Evolutionary conservation across 2,888 invertebrate genomes (phyloP).

Genomic region (Pardosa pseudoannulata): DNA sequence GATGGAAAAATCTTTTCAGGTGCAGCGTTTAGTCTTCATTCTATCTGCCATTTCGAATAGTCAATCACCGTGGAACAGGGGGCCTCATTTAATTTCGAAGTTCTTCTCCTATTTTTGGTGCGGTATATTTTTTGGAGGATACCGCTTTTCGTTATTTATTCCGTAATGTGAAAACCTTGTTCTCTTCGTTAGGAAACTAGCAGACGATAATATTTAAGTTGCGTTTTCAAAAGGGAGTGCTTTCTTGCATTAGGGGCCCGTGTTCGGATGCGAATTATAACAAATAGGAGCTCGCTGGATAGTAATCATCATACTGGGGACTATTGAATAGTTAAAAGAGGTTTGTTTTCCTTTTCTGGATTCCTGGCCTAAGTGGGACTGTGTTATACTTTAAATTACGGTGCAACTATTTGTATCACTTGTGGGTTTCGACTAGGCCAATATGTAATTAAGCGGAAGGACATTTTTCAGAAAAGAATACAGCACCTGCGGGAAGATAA

Average conservation of each 20-base stretch:
- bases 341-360: too few species aligned
- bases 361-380: too few species aligned
- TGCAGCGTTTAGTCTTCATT: slow-evolving; percentile 60
- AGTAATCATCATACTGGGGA: too few species aligned
- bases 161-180: slow-evolving; percentile 38
- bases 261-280: neutral
- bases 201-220: neutral
- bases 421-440: too few species aligned
- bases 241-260: neutral
- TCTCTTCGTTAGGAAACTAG: neutral
- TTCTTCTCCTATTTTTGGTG: slow-evolving; percentile 8
- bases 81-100: slow-evolving; percentile 26
- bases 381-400: too few species aligned
- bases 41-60: slow-evolving; percentile 55
- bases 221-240: neutral
- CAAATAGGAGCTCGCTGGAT: too few species aligned
- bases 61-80: slow-evolving; percentile 46
- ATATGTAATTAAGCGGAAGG: too few species aligned
- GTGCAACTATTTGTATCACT: too few species aligned
- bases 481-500: too few species aligned
- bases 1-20: slow-evolving; percentile 53
- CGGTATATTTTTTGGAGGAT: neutral
- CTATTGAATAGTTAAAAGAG: too few species aligned
- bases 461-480: too few species aligned
- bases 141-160: neutral